phyloP scores from a whole-genome alignment of 2,797 vertebrate species.

The Neomorphus geoffroyi region DNA sequence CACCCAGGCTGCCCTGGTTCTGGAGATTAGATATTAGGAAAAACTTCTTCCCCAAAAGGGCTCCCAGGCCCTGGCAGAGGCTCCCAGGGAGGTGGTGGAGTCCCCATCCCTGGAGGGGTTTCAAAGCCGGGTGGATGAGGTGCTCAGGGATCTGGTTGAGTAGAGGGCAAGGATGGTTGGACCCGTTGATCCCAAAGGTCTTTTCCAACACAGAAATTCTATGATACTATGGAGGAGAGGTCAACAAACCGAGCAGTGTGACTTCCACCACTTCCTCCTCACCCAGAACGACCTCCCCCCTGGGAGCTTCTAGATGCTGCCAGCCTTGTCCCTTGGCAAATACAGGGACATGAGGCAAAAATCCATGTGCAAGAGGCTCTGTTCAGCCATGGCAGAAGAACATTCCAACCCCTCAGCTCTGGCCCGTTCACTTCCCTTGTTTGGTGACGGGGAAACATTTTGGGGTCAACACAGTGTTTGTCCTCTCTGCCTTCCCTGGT shows the following conservation, averaged over 20 bases:
- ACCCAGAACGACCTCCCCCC: not conserved
- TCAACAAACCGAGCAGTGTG: not conserved
- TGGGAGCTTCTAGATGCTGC: not conserved
- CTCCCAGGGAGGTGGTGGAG: too few species aligned
- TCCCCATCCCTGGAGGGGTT: too few species aligned
- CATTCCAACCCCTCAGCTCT: not conserved
- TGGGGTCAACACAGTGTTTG: not conserved
- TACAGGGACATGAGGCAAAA: not conserved
- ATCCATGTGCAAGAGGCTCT: not conserved
- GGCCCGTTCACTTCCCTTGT: not conserved
- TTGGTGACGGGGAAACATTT: not conserved
- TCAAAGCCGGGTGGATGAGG: too few species aligned
- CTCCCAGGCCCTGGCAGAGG: too few species aligned
- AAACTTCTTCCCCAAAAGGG: too few species aligned
- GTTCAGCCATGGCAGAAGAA: not conserved
- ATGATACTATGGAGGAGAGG: not conserved
- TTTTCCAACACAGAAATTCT: too few species aligned
- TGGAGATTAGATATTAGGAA: not conserved
- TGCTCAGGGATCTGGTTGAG: too few species aligned
- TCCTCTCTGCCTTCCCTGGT: not conserved
- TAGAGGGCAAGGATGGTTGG: too few species aligned
- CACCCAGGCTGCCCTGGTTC: not conserved
- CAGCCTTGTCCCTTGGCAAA: not conserved
- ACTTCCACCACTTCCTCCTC: not conserved
- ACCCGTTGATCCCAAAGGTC: too few species aligned